Evolutionary conservation across 2,797 vertebrate species (phyloP), one percentile per base, ranked within the genome.

Genomic region (Buphagus erythrorhynchus): DNA sequence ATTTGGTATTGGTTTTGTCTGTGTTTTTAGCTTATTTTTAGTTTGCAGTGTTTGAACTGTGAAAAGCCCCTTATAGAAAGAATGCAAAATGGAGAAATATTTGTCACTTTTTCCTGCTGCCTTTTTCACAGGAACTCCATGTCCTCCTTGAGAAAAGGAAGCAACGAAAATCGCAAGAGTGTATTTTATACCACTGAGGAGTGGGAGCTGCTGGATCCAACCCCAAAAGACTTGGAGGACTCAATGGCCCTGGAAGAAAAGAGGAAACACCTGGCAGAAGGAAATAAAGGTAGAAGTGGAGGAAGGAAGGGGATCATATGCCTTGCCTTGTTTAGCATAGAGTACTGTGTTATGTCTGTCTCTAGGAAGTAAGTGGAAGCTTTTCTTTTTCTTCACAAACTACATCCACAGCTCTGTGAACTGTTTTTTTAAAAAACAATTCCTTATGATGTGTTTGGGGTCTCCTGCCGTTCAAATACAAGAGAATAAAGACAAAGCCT

Each of bases 181-280:
- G 58, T 99, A 19, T 99, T 99, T 97, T 99, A 99, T 69, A 99
- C 99, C 48, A 98, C n/a, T 22, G 98, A 99, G 42, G 99, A 99
- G 43, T 99, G 99, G 99, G 99, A 99, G 95, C 93, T 99, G 81
- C 95, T 99, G 88, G 99, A 99, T 24, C 98, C 98, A 63, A 98
- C 98, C 24, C 94, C 98, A 13, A 99, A 99, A 58, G 99, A 99
- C 86, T 93, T 98, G 92, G 96, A 98, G 46, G 99, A 99, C 51
- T 98, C 98, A 0, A 40, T 95, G 61, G 93, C 82, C 2, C 97
- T 97, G 57, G 98, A 98, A 24, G 97, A 98, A 17, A 97, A 93
- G 85, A 97, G 91, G 58, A 99, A 98, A 85, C 94, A 92, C 46
- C 73, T 96, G 31, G 54, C 96, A 14, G 98, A 99, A 81, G 90